Conservation (phyloP, 1,140 invertebrate species). For the Drosophila ananassae region DNA sequence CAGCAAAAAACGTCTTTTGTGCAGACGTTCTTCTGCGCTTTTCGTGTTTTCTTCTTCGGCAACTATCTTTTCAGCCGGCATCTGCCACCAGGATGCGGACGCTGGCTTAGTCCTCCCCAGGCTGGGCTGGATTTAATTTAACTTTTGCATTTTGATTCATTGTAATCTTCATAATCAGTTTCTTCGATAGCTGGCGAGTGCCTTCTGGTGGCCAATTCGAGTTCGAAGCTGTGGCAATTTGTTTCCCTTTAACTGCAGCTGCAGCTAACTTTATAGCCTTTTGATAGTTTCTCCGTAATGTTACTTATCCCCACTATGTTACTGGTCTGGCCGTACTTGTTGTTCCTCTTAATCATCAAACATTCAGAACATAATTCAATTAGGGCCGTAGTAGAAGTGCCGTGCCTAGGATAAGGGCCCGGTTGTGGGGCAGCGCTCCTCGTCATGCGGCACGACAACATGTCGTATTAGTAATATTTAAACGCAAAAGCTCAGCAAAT, state of each 20-base stretch:
- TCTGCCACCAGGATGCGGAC: constrained; percentile 35
- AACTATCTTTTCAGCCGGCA: constrained; percentile 50
- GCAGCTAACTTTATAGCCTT: too few species aligned
- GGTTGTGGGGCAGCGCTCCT: constrained; percentile 14
- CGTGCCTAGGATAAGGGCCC: constrained; percentile 19
- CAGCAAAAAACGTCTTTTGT: constrained; percentile 77
- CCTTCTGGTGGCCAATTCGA: not conserved
- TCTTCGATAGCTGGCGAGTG: not conserved
- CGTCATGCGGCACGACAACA: constrained; percentile 67
- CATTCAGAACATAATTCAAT: constrained; percentile 69
- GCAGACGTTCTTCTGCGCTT: constrained; percentile 37
- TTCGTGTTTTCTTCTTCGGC: constrained; percentile 7
- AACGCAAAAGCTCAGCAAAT: constrained; percentile 80
- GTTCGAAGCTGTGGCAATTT: not conserved
- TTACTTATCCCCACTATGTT: too few species aligned
- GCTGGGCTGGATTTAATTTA: constrained; percentile 64
- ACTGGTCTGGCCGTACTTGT: constrained; percentile 3
- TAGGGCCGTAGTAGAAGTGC: constrained; percentile 56
- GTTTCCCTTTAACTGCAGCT: too few species aligned
- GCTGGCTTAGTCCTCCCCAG: not conserved
- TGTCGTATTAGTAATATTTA: constrained; percentile 83
- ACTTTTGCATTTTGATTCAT: constrained; percentile 70
- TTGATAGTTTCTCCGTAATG: too few species aligned
- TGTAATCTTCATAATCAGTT: constrained; percentile 21
- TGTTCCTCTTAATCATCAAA: constrained; percentile 36